Evolutionary conservation across 2,113 vertebrate genomes (phyloP).

Genomic region (Siphamia tubifer): DNA sequence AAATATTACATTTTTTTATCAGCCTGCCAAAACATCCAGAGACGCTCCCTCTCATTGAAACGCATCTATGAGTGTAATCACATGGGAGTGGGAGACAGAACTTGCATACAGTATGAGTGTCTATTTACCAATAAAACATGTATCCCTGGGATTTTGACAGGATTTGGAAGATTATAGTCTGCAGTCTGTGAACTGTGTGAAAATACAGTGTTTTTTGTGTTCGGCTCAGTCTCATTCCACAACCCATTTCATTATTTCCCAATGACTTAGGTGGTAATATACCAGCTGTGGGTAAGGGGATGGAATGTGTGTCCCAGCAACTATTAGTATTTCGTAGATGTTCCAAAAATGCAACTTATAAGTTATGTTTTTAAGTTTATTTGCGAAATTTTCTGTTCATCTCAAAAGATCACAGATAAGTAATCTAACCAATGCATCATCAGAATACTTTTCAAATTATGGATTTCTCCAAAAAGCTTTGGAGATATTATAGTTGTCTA

Average conservation of each 20-base stretch:
- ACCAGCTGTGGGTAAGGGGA: not conserved
- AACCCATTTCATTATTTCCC: conserved; percentile 31
- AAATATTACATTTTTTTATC: conserved; percentile 68
- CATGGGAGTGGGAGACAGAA: not conserved
- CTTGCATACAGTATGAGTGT: not conserved
- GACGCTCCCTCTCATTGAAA: conserved; percentile 41
- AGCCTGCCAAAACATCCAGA: conserved; percentile 56
- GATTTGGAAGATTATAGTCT: conserved; percentile 68
- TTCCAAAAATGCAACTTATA: too few relatives aligned
- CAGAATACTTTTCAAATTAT: too few relatives aligned
- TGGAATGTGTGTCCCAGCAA: not conserved
- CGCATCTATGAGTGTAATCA: conserved; percentile 24
- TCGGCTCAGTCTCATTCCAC: conserved; percentile 31
- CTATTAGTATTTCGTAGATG: too few relatives aligned
- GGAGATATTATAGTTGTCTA: conserved; percentile 40
- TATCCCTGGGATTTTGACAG: conserved; percentile 47
- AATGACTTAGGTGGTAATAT: conserved; percentile 22
- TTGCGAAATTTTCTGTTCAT: not conserved
- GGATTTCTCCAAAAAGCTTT: too few relatives aligned
- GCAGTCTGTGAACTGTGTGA: conserved; percentile 54
- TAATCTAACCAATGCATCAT: conserved; percentile 47
- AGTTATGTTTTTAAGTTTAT: not conserved
- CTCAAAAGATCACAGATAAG: conserved; percentile 2
- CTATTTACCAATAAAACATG: conserved; percentile 45
- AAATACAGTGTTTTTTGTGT: conserved; percentile 54